Evolutionary conservation across 1,140 invertebrate species (phyloP).

Genomic region (Euglossa dilemma): DNA sequence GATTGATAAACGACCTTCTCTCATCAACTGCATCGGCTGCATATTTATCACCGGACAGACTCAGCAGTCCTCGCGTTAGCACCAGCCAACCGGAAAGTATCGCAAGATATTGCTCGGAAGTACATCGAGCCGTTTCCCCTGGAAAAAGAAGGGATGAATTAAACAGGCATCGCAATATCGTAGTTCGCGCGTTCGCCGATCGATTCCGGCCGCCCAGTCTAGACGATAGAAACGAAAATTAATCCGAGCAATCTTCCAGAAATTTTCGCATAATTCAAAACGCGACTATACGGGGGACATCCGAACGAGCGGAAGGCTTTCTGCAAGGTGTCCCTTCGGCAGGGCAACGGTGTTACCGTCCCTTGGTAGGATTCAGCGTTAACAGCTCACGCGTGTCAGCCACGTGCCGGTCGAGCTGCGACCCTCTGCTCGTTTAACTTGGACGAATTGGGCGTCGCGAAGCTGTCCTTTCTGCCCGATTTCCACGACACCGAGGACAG

Average conservation of each 20-base stretch:
- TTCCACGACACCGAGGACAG: conserved; percentile 56
- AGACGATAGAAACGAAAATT: background rate
- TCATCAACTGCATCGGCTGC: conserved; percentile 69
- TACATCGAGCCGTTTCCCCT: background rate
- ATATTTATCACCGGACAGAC: conserved; percentile 64
- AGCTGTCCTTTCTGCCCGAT: conserved; percentile 59
- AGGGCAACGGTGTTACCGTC: conserved; percentile 16
- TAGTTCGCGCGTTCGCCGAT: background rate
- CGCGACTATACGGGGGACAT: background rate
- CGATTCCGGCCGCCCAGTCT: background rate
- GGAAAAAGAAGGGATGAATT: background rate
- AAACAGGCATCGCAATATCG: background rate
- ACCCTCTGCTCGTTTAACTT: conserved; percentile 64
- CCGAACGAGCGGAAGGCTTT: conserved; percentile 8
- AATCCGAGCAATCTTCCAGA: conserved; percentile 27
- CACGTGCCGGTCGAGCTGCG: conserved; percentile 64
- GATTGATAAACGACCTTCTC: conserved; percentile 70
- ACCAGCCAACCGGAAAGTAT: conserved; percentile 54
- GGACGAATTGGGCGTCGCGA: conserved; percentile 58
- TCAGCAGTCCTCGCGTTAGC: conserved; percentile 50
- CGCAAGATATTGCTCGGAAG: conserved; percentile 10
- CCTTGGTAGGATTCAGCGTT: conserved; percentile 48
- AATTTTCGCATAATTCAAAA: conserved; percentile 37
- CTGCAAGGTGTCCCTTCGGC: conserved; percentile 59
- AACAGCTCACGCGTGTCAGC: conserved; percentile 71